Conservation (phyloP, 2,113 vertebrate species). For the Ellobius talpinus region DNA sequence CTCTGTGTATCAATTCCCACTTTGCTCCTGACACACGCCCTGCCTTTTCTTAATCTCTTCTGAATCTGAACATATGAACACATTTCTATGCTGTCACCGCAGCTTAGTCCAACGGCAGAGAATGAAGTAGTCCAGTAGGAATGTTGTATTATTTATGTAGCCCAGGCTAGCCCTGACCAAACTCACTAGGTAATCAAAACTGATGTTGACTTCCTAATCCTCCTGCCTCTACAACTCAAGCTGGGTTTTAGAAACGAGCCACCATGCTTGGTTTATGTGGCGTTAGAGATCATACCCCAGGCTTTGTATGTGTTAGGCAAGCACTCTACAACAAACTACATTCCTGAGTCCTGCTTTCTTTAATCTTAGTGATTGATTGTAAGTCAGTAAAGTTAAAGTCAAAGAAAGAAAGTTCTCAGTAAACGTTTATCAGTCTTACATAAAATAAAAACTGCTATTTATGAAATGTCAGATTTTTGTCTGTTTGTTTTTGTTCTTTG, state of each 20-base stretch:
- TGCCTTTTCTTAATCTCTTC: neutral
- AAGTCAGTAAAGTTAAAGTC: slow-evolving; percentile 70
- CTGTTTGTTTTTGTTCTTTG: no score
- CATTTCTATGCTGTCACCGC: neutral
- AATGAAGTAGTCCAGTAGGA: slow-evolving; percentile 29
- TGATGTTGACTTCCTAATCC: neutral
- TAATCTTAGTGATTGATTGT: slow-evolving; percentile 68
- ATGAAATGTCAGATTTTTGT: neutral
- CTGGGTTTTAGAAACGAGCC: neutral
- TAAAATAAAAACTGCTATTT: neutral
- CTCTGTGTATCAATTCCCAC: neutral
- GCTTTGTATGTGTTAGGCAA: neutral
- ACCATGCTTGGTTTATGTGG: neutral
- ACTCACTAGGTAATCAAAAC: neutral
- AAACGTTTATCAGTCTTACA: neutral
- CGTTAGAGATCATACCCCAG: neutral
- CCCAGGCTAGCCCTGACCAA: neutral
- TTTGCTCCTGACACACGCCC: neutral
- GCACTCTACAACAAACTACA: neutral
- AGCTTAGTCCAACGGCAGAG: neutral
- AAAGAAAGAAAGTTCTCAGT: slow-evolving; percentile 62
- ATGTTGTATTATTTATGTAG: slow-evolving; percentile 60
- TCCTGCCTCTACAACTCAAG: neutral
- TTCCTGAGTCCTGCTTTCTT: neutral
- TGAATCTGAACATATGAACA: neutral